Percentiles rank a stretch among this genome's conserved stretches.
phyloP scores from a whole-genome alignment of 2,888 invertebrate species.

The Protonemura montana region DNA sequence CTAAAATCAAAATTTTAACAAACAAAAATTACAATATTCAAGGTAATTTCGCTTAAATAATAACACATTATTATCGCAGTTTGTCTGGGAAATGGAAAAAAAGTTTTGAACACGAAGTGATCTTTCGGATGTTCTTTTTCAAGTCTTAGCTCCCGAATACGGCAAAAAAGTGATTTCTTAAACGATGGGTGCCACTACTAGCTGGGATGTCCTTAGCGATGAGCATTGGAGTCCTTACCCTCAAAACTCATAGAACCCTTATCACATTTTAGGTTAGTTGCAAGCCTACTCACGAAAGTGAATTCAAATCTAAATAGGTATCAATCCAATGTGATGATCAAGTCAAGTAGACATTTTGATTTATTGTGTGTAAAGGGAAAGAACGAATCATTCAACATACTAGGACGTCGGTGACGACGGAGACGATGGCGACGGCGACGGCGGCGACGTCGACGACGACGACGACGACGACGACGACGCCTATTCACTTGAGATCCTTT shows the following conservation, averaged over 20 bases:
- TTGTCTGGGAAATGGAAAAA: no score
- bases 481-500: conserved; percentile 20
- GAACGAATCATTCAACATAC: conserved; percentile 23
- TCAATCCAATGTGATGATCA: conserved; percentile 35
- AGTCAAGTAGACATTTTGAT: conserved; percentile 33
- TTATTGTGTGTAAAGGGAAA: conserved; percentile 31
- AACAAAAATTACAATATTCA: no score
- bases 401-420: neutral
- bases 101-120: no score
- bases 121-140: no score
- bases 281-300: neutral
- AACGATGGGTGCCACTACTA: no score
- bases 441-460: neutral
- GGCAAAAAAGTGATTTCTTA: no score
- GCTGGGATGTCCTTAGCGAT: no score
- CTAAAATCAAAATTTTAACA: no score
- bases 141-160: no score
- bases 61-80: no score
- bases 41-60: no score
- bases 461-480: neutral
- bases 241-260: neutral
- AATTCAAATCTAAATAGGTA: conserved; percentile 14
- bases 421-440: neutral
- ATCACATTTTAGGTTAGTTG: neutral
- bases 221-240: no score